Conservation (phyloP, 35 echinoderm and acorn worm genomes). For the Anneissia japonica region DNA sequence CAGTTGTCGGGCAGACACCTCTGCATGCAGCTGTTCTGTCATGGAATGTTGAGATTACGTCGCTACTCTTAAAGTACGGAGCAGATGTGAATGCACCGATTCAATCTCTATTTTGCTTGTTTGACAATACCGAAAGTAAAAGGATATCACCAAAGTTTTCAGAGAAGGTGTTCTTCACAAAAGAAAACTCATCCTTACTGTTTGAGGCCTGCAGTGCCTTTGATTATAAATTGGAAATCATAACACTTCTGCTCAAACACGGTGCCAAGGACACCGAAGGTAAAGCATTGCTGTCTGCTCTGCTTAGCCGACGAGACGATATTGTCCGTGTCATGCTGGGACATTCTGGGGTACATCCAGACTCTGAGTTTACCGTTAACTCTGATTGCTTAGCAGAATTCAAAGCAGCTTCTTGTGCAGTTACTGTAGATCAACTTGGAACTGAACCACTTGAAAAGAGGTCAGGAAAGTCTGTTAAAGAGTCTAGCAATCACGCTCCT, state of each 20-base stretch:
- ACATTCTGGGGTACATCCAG: constrained; percentile 78
- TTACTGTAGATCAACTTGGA: background rate
- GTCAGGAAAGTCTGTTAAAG: background rate
- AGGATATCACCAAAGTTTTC: background rate
- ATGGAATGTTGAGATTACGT: constrained; percentile 70
- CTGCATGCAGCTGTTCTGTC: constrained; percentile 67
- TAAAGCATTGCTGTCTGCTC: constrained; percentile 67
- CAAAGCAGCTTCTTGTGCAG: constrained; percentile 38
- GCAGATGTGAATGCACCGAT: constrained; percentile 84
- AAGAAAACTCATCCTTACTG: constrained; percentile 47
- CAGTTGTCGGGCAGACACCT: constrained; percentile 75
- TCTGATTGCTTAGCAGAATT: constrained; percentile 51
- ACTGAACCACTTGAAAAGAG: background rate
- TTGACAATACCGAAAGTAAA: constrained; percentile 15
- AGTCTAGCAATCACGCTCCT: background rate
- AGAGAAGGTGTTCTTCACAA: constrained; percentile 42
- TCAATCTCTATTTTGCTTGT: constrained; percentile 62
- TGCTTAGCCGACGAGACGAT: constrained; percentile 50
- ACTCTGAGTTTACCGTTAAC: constrained; percentile 63
- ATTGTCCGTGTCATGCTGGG: constrained; percentile 63
- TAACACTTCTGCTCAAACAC: constrained; percentile 67
- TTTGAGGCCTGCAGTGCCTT: constrained; percentile 65
- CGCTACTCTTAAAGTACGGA: constrained; percentile 60
- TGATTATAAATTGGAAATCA: constrained; percentile 79
- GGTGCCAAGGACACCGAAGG: constrained; percentile 73